Percentiles rank a stretch among this genome's conserved stretches.
These are phyloP conservation scores for Lampris incognitus DNA, from an alignment of 2,113 vertebrate genomes.

Conservation along the genomic window DNA sequence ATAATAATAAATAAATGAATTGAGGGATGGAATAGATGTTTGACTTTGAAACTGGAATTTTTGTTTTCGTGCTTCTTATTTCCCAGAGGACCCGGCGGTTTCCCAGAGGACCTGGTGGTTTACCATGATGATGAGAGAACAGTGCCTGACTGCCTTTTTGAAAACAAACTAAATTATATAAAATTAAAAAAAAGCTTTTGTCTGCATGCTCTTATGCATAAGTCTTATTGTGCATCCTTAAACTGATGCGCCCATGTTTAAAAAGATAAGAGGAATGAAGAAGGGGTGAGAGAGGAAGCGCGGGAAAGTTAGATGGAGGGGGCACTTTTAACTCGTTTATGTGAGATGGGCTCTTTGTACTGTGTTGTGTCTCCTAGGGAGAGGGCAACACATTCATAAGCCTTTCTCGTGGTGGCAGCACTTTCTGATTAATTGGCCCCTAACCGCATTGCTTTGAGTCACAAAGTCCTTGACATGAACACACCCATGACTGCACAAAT, in stretches of 20 bases:
- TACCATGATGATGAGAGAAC: not conserved
- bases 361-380: conserved; percentile 37
- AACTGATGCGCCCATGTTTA: not conserved
- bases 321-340: conserved; percentile 37
- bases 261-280: not conserved
- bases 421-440: conserved; percentile 61
- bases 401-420: conserved; percentile 49
- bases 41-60: not conserved
- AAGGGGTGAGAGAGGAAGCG: not conserved
- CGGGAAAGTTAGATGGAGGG: not conserved
- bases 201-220: not conserved
- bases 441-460: conserved; percentile 57
- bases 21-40: not conserved
- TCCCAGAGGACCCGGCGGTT: not conserved
- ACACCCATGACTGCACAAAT: conserved; percentile 6
- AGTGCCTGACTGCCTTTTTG: not conserved
- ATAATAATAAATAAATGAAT: no score
- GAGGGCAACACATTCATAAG: conserved; percentile 44
- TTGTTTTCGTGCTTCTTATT: conserved; percentile 13
- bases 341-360: conserved; percentile 47
- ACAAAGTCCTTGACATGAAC: conserved; percentile 31
- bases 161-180: not conserved
- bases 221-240: not conserved
- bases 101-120: not conserved
- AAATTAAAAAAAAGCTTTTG: not conserved